Evolutionary conservation across 2,113 vertebrate species (phyloP).

Genomic region (Probosciger aterrimus): DNA sequence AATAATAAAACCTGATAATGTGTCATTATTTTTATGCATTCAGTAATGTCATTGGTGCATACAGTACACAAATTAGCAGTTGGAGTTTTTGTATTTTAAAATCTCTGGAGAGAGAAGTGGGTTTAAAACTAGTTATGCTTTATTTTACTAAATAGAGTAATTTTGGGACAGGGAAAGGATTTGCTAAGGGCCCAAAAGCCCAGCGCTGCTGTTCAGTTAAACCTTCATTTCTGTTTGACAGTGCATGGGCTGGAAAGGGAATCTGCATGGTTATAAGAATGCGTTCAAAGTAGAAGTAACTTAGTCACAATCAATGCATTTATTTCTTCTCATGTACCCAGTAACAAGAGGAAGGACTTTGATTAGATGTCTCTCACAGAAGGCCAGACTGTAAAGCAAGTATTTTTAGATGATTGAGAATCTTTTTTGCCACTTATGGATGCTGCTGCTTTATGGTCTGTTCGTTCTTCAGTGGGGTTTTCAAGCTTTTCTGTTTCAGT

Average conservation of each 20-base stretch:
- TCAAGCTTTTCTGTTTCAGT: neutral
- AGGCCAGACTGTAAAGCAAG: neutral
- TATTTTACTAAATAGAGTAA: neutral
- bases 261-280: neutral
- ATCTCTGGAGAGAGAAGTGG: neutral
- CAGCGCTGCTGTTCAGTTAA: neutral
- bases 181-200: neutral
- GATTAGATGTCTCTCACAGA: neutral
- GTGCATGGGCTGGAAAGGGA: neutral
- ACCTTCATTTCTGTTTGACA: neutral
- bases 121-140: neutral
- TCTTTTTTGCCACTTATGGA: neutral
- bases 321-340: neutral
- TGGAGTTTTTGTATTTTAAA: neutral
- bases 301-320: neutral
- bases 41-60: neutral
- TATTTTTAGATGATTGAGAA: neutral
- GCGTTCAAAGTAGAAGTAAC: neutral
- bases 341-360: neutral
- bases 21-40: neutral
- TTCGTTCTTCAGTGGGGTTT: neutral
- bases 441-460: neutral
- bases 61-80: neutral
- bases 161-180: neutral
- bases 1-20: neutral